Conservation (phyloP, 1,140 invertebrate species). For the Sminthurinus signatus region DNA sequence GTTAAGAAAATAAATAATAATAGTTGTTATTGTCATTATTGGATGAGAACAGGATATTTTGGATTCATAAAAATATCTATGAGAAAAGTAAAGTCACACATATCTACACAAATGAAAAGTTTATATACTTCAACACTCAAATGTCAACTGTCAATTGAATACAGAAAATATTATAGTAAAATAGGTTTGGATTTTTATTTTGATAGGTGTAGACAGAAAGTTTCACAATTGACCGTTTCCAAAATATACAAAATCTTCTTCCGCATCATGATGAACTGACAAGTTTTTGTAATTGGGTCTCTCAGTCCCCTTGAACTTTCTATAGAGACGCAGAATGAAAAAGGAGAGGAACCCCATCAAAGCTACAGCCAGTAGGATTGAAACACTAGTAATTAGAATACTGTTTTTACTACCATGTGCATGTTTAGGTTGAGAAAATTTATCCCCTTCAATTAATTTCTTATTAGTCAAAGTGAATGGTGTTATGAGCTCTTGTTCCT, state of each 20-base stretch:
- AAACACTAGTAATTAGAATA: no score
- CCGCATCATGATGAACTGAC: not conserved
- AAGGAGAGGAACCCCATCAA: not conserved
- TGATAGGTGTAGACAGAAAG: no score
- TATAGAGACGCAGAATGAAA: not conserved
- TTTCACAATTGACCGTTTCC: not conserved
- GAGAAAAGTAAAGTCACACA: not conserved
- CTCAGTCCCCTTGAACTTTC: not conserved
- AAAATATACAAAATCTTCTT: constrained; percentile 8
- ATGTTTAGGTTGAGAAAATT: no score
- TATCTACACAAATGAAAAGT: not conserved
- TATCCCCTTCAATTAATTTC: no score
- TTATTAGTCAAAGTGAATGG: no score
- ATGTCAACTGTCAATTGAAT: not conserved
- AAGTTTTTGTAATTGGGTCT: not conserved
- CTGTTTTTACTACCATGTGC: no score
- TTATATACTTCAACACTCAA: not conserved
- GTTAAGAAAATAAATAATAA: no score
- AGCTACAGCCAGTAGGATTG: not conserved
- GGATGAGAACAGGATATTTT: not conserved
- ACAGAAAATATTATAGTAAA: not conserved
- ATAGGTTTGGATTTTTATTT: not conserved
- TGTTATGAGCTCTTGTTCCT: no score
- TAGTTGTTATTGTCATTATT: no score
- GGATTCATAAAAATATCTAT: not conserved